Evolutionary conservation across 92 coral and sea anemone genomes (phyloP), one percentile per base, ranked within the genome.

Genomic region (Zoanthus sansibaricus): DNA sequence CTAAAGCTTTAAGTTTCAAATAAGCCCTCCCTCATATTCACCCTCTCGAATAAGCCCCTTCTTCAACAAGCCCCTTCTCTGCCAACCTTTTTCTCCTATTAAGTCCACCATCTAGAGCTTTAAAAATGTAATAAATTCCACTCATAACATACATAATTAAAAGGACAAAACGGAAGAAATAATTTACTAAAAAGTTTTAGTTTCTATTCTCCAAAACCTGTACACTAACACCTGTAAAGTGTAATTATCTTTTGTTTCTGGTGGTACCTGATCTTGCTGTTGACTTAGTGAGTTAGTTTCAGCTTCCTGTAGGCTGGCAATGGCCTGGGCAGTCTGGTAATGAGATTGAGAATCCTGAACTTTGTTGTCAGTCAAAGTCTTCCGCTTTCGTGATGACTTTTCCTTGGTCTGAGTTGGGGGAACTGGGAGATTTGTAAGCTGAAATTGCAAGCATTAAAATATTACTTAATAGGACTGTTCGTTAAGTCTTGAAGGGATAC

Each of bases 361-460:
- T 25, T 84, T 92, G 83, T 94, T 94, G 47, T 89, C 94, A 30
- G 92, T 87, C 2, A 58, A 45, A 44, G 90, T 87, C 73, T 93
- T 94, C 54, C 98, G 83, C 77, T 94, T 94, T 45, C 96, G 91
- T n/a, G 75, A n/a, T 14, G 89, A 71, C 76, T 90, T 93, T 48
- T 94, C 98, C 84, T 94, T 94, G 15, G 86, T 72, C 17, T 78
- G 88, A 13, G 88, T 84, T 14, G 92, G 54, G 11, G 89, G 89
- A 77, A 82, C 72, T 55, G 95, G 98, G 3, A 93, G 84, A 73
- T 94, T 91, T 79, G 94, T 91, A 37, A 94, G 89, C 98, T 94
- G 15, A 15, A 62, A 5, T 59, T 13, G 66, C 66, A 9, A 18
- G 58, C 51, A 59, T 54, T 17, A 31, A 61, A 16, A 13, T 5